Percentiles rank a stretch among this genome's conserved stretches.
These are phyloP conservation scores for Cynopterus sphinx DNA, from an alignment of 2,797 vertebrate genomes.

Conservation along the genomic window DNA sequence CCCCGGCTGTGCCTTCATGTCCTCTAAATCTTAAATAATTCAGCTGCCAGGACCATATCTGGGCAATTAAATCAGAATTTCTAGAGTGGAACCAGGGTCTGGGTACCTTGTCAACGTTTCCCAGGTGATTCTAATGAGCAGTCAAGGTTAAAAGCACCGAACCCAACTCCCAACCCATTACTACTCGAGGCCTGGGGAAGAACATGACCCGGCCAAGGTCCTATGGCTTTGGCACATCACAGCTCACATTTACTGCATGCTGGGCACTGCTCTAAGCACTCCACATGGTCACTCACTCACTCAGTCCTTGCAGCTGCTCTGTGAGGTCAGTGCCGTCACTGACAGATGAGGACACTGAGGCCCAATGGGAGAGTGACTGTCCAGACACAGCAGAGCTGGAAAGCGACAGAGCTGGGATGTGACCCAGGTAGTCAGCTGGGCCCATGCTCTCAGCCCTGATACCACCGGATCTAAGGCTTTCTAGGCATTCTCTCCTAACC, in stretches of 20 bases:
- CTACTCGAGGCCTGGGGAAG: background rate
- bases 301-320: background rate
- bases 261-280: background rate
- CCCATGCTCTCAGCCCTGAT: too few relatives aligned
- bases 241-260: background rate
- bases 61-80: background rate
- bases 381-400: too few relatives aligned
- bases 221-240: too few relatives aligned
- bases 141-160: background rate
- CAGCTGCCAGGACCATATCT: background rate
- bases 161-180: background rate
- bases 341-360: rapidly evolving
- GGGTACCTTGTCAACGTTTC: background rate
- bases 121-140: background rate
- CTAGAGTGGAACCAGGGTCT: background rate
- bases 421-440: rapidly evolving
- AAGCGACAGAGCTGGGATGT: too few relatives aligned
- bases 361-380: too few relatives aligned
- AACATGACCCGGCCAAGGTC: background rate
- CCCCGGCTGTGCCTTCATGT: background rate
- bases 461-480: background rate
- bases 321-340: background rate
- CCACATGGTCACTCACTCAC: rapidly evolving
- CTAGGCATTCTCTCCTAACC: background rate
- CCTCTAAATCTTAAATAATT: background rate